Percentiles rank a stretch among this genome's conserved stretches.
These are phyloP conservation scores for Peromyscus melanophrys DNA, from an alignment of 2,797 vertebrate species.

Conservation along the genomic window DNA sequence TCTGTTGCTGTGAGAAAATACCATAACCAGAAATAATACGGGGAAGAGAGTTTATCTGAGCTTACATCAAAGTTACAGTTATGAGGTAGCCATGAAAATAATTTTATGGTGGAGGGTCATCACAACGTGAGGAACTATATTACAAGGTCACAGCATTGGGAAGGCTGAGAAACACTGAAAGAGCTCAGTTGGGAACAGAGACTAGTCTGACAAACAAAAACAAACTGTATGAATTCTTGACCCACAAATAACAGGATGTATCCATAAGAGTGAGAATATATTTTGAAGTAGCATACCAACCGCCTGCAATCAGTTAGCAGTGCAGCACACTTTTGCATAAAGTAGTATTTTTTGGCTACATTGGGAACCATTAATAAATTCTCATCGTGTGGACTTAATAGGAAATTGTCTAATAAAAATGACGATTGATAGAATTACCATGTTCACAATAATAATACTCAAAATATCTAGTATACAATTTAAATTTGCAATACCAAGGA, in stretches of 20 bases:
- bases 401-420: neutral
- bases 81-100: neutral
- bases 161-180: neutral
- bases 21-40: too few relatives aligned
- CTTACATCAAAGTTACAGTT: neutral
- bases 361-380: neutral
- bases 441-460: neutral
- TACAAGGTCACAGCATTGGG: neutral
- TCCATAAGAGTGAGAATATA: neutral
- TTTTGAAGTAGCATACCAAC: neutral
- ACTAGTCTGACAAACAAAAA: neutral
- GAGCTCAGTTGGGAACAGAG: neutral
- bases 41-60: too few relatives aligned
- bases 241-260: neutral
- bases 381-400: neutral
- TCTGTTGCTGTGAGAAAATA: too few relatives aligned
- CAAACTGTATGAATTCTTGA: neutral
- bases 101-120: neutral
- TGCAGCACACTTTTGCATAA: neutral
- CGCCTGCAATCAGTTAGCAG: neutral
- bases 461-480: neutral
- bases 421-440: neutral
- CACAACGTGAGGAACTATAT: neutral
- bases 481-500: neutral
- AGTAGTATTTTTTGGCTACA: neutral